Evolutionary conservation across 2,888 invertebrate species (phyloP).

Genomic region (Zygogramma bicolorata): DNA sequence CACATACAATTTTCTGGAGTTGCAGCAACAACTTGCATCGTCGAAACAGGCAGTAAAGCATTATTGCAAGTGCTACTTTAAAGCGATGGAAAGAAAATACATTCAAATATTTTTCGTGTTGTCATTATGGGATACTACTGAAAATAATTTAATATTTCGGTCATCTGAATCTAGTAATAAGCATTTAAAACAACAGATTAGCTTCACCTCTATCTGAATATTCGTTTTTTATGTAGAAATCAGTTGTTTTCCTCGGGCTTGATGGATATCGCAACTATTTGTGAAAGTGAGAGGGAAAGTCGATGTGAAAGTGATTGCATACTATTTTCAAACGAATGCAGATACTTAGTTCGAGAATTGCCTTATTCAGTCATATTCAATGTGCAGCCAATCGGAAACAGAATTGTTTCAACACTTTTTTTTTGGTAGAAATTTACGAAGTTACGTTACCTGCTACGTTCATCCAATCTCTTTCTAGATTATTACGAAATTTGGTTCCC

Average conservation of each 20-base stretch:
- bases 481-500: neutral
- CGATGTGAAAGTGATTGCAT: constrained; percentile 53
- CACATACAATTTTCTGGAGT: too few species aligned
- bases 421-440: neutral
- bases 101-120: too few species aligned
- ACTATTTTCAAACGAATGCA: constrained; percentile 39
- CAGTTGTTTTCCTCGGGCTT: constrained; percentile 21
- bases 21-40: too few species aligned
- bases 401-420: neutral
- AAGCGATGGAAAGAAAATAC: too few species aligned
- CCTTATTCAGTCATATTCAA: constrained; percentile 29
- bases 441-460: neutral
- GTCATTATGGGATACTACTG: too few species aligned
- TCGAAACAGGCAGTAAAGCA: too few species aligned
- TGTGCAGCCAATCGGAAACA: constrained; percentile 6
- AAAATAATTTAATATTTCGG: too few species aligned
- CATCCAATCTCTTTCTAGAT: neutral
- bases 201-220: neutral
- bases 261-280: constrained; percentile 18
- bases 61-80: too few species aligned
- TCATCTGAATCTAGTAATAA: too few species aligned
- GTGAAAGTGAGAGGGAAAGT: constrained; percentile 61
- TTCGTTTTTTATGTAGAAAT: constrained; percentile 6
- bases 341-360: constrained; percentile 33
- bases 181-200: neutral